Percentiles rank a stretch among this genome's conserved stretches.
phyloP scores from a whole-genome alignment of 2,888 invertebrate species.

The Asteroscopus sphinx region DNA sequence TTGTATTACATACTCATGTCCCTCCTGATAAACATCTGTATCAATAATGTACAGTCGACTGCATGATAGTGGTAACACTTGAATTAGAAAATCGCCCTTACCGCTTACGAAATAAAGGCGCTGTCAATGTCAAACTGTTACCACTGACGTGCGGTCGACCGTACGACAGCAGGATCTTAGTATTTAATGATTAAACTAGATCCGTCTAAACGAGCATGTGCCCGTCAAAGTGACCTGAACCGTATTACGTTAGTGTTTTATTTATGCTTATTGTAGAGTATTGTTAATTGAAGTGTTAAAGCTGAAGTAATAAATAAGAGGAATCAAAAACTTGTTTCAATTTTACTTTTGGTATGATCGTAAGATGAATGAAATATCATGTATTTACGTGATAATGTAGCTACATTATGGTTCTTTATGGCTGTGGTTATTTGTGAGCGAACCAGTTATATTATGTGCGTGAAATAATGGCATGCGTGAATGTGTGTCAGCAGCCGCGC shows the following conservation, averaged over 20 bases:
- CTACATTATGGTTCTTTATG: constrained; percentile 18
- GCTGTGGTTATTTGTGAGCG: constrained; percentile 46
- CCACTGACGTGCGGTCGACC: too few relatives aligned
- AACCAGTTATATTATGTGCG: constrained; percentile 49
- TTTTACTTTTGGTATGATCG: constrained; percentile 36
- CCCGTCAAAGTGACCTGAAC: constrained; percentile 72
- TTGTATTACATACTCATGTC: constrained; percentile 27
- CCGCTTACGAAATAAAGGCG: too few relatives aligned
- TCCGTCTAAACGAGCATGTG: constrained; percentile 60
- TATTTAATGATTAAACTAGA: constrained; percentile 54
- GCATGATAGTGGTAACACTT: too few relatives aligned
- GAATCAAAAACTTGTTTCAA: constrained; percentile 69
- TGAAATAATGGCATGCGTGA: constrained; percentile 62
- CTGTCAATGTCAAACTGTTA: too few relatives aligned
- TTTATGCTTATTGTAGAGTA: constrained; percentile 68
- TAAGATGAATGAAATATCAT: constrained; percentile 15
- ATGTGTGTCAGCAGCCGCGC: constrained; percentile 70
- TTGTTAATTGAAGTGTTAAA: constrained; percentile 79
- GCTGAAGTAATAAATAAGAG: constrained; percentile 87
- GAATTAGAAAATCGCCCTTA: too few relatives aligned
- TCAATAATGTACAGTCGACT: constrained; percentile 24
- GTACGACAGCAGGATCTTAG: constrained; percentile 33
- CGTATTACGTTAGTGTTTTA: constrained; percentile 67
- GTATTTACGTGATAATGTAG: constrained; percentile 20
- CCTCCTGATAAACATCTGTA: constrained; percentile 26